Evolutionary conservation across 2,888 invertebrate genomes (phyloP).

Genomic region (Scaptomyza cyrtandrae): DNA sequence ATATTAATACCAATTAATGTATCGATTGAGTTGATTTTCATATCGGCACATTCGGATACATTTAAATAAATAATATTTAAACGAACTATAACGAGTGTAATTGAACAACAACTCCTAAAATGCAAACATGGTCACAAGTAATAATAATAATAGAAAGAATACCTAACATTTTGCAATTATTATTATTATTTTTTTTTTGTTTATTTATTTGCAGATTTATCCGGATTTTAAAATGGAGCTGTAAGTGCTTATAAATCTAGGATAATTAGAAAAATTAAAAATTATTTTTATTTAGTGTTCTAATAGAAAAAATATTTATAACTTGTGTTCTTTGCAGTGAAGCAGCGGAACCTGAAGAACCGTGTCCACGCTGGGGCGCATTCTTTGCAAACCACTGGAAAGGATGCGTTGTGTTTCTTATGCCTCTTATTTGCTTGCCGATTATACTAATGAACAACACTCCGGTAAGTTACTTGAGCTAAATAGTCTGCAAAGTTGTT

Average conservation of each 20-base stretch:
- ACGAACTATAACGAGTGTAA: too few relatives aligned
- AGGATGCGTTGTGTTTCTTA: conserved; percentile 88
- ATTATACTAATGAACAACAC: conserved; percentile 87
- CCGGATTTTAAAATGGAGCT: conserved; percentile 74
- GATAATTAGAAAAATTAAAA: too few relatives aligned
- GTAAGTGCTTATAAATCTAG: conserved; percentile 57
- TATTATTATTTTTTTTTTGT: conserved; percentile 5
- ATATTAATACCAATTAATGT: too few relatives aligned
- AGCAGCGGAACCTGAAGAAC: conserved; percentile 60
- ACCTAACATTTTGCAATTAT: conserved; percentile 14
- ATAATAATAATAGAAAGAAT: background rate
- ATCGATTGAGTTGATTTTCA: too few relatives aligned
- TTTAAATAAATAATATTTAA: too few relatives aligned
- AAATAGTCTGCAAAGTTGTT: background rate
- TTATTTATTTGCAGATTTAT: conserved; percentile 53
- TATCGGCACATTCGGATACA: too few relatives aligned
- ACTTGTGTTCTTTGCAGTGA: conserved; percentile 56
- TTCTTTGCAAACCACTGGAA: conserved; percentile 90
- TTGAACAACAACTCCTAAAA: too few relatives aligned
- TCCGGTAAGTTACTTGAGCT: conserved; percentile 84
- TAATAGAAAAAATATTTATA: background rate
- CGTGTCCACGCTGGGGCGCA: conserved; percentile 53
- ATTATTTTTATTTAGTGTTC: background rate
- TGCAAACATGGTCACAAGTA: conserved; percentile 40
- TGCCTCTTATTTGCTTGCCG: conserved; percentile 89